A percentile compares a stretch with the other conserved stretches of the same genome.
Evolutionary conservation across 1,140 invertebrate species (phyloP).

Genomic region (Phocides pigmalion): DNA sequence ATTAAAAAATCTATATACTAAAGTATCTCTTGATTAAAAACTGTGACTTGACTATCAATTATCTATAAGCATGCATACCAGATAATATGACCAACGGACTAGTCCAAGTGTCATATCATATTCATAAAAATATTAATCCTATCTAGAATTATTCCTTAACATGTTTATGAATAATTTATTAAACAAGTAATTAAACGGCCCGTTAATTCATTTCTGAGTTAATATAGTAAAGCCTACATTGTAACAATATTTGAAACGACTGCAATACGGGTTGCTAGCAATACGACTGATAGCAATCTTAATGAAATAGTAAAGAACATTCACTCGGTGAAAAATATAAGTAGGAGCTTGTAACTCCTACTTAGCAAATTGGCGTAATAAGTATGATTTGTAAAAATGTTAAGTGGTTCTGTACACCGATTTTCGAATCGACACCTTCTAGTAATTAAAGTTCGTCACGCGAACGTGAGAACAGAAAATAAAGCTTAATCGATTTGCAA

Average conservation of each 20-base stretch:
- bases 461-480: conserved; percentile 65
- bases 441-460: conserved; percentile 77
- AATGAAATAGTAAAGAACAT: conserved; percentile 14
- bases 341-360: conserved; percentile 20
- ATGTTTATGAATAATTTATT: conserved; percentile 31
- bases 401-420: conserved; percentile 57
- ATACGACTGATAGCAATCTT: conserved; percentile 19
- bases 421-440: conserved; percentile 77
- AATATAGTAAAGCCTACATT: conserved; percentile 19
- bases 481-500: conserved; percentile 74
- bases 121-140: conserved; percentile 14
- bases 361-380: conserved; percentile 58
- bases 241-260: conserved; percentile 9
- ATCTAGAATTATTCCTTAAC: conserved; percentile 15
- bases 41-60: neutral
- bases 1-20: no score
- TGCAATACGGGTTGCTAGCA: conserved; percentile 3
- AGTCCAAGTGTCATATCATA: conserved; percentile 15
- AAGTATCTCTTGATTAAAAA: no score
- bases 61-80: conserved; percentile 6
- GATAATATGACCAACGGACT: conserved; percentile 4
- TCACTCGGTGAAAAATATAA: conserved; percentile 2
- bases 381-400: conserved; percentile 71
- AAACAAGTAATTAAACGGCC: conserved; percentile 29
- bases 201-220: conserved; percentile 8